A percentile compares a stretch with the other conserved stretches of the same genome.
Conservation (phyloP, 2,113 vertebrate genomes). For the Mesitornis unicolor region DNA sequence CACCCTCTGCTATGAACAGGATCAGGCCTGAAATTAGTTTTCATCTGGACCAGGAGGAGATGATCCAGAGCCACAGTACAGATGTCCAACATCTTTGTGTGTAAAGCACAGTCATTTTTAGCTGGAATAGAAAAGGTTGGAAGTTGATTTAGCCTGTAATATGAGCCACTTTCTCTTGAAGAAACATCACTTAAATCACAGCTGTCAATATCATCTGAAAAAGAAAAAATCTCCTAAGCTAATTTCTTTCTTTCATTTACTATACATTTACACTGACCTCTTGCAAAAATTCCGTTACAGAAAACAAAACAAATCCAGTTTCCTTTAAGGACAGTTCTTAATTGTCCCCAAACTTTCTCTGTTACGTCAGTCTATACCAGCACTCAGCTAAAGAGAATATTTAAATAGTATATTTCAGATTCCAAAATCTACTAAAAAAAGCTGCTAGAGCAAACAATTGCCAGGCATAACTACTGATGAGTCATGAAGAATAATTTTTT, state of each 20-base stretch:
- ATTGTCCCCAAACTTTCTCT: background rate
- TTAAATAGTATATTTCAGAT: background rate
- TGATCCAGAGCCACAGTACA: background rate
- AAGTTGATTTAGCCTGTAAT: background rate
- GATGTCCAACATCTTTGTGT: rapidly evolving
- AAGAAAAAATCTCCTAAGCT: background rate
- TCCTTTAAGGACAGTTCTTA: background rate
- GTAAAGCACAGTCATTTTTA: background rate
- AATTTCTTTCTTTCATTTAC: background rate
- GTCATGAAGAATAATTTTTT: background rate
- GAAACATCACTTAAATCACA: background rate
- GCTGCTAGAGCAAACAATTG: background rate
- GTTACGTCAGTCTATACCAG: background rate
- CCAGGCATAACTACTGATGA: background rate
- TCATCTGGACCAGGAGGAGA: background rate
- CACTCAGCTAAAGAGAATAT: background rate
- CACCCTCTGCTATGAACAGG: background rate
- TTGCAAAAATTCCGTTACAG: background rate
- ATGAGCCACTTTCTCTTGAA: background rate
- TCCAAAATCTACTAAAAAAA: background rate
- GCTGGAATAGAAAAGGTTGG: background rate
- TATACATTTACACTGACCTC: background rate
- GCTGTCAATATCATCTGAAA: background rate
- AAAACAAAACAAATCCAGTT: background rate
- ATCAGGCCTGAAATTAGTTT: background rate